These are phyloP conservation scores for rat (Rattus norvegicus) DNA, from an alignment of 2,113 vertebrate species.

Conservation along the genomic window GRCr8 NC_086022.1:121702001-121702500, in stretches of 20 bases:
- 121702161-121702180: conserved; percentile 88
- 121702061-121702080: background rate
- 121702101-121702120: background rate
- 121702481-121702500: conserved; percentile 89
- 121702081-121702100: no score
- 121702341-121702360: conserved; percentile 85
- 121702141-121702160: conserved; percentile 86
- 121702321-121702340: conserved; percentile 87
- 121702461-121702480: conserved; percentile 82
- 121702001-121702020: background rate
- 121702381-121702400: conserved; percentile 82
- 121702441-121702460: background rate
- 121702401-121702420: conserved; percentile 88
- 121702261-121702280: conserved; percentile 79
- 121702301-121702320: conserved; percentile 62
- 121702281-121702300: conserved; percentile 77
- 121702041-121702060: background rate
- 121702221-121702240: conserved; percentile 91
- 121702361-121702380: conserved; percentile 80
- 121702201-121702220: conserved; percentile 87
- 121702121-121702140: conserved; percentile 75
- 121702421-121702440: conserved; percentile 17
- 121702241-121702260: conserved; percentile 70
- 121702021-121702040: background rate
- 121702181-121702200: conserved; percentile 92